A percentile compares a stretch with the other conserved stretches of the same genome.
These are phyloP conservation scores for Dendrophyllia cribrosa DNA, from an alignment of 64 coral and sea anemone species.

Conservation along the genomic window DNA sequence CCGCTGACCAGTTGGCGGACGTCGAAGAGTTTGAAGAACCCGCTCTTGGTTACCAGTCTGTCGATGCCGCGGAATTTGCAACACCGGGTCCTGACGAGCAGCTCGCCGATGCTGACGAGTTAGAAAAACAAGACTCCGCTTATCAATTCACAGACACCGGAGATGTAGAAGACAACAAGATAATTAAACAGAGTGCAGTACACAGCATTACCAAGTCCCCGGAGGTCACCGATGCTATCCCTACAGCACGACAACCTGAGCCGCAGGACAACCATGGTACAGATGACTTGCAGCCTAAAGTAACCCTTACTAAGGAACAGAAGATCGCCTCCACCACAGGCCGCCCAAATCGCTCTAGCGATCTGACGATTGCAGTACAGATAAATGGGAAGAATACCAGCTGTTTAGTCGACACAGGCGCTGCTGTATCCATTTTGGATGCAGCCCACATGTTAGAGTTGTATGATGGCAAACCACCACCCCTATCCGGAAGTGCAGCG, in stretches of 20 bases:
- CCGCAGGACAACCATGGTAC: too few relatives aligned
- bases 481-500: background rate
- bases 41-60: too few relatives aligned
- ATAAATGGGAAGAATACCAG: background rate
- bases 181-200: too few relatives aligned
- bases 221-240: background rate
- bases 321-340: background rate
- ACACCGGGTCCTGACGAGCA: too few relatives aligned
- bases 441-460: background rate
- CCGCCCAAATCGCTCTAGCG: background rate
- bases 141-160: too few relatives aligned
- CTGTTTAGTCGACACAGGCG: background rate
- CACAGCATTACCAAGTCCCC: background rate
- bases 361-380: background rate
- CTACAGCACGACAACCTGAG: background rate
- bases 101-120: too few relatives aligned
- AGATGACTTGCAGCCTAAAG: background rate
- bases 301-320: too few relatives aligned
- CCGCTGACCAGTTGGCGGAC: too few relatives aligned
- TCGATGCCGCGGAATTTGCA: too few relatives aligned
- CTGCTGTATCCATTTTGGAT: background rate
- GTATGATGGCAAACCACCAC: background rate
- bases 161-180: too few relatives aligned
- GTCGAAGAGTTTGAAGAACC: too few relatives aligned
- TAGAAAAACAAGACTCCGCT: too few relatives aligned